Conservation (phyloP, 1,140 invertebrate genomes). For the Archivesica marissinica region DNA sequence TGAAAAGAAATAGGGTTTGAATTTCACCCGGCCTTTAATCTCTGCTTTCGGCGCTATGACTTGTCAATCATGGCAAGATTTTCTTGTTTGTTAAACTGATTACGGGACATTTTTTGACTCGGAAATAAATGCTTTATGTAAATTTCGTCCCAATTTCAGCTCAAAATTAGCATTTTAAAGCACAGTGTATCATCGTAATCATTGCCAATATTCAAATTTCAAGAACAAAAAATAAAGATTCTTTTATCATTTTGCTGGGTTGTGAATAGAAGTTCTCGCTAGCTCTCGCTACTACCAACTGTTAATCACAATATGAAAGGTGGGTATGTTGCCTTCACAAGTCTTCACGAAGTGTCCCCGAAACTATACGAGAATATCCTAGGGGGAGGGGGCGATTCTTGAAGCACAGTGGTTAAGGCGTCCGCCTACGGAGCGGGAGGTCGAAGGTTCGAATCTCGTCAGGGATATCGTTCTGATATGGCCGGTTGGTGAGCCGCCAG, state of each 20-base stretch:
- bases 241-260: constrained; percentile 12
- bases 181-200: constrained; percentile 4
- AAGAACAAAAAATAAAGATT: constrained; percentile 34
- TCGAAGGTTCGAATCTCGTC: too few species aligned
- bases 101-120: not conserved
- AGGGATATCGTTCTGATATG: too few species aligned
- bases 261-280: not conserved
- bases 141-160: constrained; percentile 33
- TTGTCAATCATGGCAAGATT: constrained; percentile 29
- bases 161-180: constrained; percentile 49
- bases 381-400: too few species aligned
- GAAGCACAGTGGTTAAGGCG: too few species aligned
- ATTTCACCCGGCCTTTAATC: constrained; percentile 48
- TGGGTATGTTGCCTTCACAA: not conserved
- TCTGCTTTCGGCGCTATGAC: not conserved
- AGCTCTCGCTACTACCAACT: not conserved
- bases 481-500: too few species aligned
- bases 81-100: constrained; percentile 48
- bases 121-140: constrained; percentile 58
- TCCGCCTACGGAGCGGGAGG: too few species aligned
- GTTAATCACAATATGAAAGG: not conserved
- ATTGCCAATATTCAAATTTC: constrained; percentile 10
- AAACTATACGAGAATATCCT: too few species aligned
- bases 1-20: constrained; percentile 21
- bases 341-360: too few species aligned